phyloP scores from a whole-genome alignment of 2,888 invertebrate species.

The Eilema depressum region DNA sequence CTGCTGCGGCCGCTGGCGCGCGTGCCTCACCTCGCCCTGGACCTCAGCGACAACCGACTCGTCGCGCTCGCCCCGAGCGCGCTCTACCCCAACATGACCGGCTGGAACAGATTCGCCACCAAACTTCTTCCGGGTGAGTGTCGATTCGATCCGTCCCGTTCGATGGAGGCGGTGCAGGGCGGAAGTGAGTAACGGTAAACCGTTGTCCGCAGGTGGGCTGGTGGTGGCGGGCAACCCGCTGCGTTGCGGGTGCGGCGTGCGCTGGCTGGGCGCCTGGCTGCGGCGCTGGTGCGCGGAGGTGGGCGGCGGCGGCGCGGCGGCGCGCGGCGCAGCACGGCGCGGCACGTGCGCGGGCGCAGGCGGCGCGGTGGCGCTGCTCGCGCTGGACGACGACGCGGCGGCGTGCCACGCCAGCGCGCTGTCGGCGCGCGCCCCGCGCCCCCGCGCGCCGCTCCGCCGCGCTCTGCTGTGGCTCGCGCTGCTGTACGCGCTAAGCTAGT shows the following conservation, averaged over 20 bases:
- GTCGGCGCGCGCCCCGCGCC: slow-evolving; percentile 49
- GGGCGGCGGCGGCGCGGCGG: slow-evolving; percentile 79
- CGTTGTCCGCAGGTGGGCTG: slow-evolving; percentile 89
- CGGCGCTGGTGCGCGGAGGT: slow-evolving; percentile 94
- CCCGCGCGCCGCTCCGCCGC: slow-evolving; percentile 14
- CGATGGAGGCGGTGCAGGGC: background rate
- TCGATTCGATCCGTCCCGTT: background rate
- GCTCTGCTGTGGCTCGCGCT: slow-evolving; percentile 50
- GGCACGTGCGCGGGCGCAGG: slow-evolving; percentile 51
- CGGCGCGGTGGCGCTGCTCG: slow-evolving; percentile 84
- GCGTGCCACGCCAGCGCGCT: slow-evolving; percentile 93
- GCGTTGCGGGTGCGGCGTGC: slow-evolving; percentile 93
- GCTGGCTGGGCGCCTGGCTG: slow-evolving; percentile 95
- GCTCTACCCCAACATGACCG: slow-evolving; percentile 92
- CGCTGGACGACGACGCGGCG: slow-evolving; percentile 90
- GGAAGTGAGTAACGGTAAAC: background rate
- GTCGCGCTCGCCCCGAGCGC: slow-evolving; percentile 90
- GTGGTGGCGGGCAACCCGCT: slow-evolving; percentile 92
- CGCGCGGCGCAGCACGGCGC: slow-evolving; percentile 52
- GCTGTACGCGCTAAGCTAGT: slow-evolving; percentile 37
- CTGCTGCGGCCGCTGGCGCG: slow-evolving; percentile 90
- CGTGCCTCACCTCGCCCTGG: slow-evolving; percentile 92
- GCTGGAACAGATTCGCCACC: slow-evolving; percentile 94
- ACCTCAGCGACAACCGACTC: slow-evolving; percentile 92
- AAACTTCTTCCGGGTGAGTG: slow-evolving; percentile 91